Evolutionary conservation across 2,888 invertebrate genomes (phyloP), one percentile per base, ranked within the genome.

Genomic region (Danaus chrysippus): DNA sequence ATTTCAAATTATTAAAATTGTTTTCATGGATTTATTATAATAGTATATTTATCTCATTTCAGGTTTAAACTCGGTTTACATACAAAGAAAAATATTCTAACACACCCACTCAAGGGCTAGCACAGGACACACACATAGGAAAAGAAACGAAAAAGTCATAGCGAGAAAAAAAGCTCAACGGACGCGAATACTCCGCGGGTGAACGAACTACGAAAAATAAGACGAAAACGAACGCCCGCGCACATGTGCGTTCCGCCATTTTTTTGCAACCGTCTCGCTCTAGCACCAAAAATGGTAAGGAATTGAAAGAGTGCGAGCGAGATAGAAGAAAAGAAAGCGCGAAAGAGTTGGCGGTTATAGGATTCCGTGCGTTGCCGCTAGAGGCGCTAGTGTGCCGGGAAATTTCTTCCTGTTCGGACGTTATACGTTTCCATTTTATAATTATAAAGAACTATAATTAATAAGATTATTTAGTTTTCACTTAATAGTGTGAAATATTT

Each of bases 161-260:
- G 70, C 71, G 76, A 70, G 71, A 76, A 79, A 82, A 83, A 81
- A 81, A 75, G 68, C 70, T 72, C 78, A 73, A 77, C 76, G 78
- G 73, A 74, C 71, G 76, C 84, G 83, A 87, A 88, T 85, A 86
- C 82, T 81, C 80, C 83, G 80, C 82, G 89, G 87, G 77, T 34
- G 78, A 90, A 88, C 81, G 88, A 88, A 84, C 87, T 80, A 83
- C 87, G 82, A 91, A 91, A 89, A 90, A 87, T 81, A 90, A 88
- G 82, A 86, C 86, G 83, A 89, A 87, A 78, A 81, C 77, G 71
- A 73, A 76, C 83, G 79, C 84, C 71, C 78, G 84, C 82, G 87
- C 91, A 90, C 89, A 89, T 89, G 87, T 89, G 88, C 85, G 87
- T 87, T 82, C 83, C 76, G 79, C 83, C 83, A 87, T 88, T 90